These are phyloP conservation scores for Capromys pilorides DNA, from an alignment of 2,797 vertebrate genomes.

Conservation along the genomic window DNA sequence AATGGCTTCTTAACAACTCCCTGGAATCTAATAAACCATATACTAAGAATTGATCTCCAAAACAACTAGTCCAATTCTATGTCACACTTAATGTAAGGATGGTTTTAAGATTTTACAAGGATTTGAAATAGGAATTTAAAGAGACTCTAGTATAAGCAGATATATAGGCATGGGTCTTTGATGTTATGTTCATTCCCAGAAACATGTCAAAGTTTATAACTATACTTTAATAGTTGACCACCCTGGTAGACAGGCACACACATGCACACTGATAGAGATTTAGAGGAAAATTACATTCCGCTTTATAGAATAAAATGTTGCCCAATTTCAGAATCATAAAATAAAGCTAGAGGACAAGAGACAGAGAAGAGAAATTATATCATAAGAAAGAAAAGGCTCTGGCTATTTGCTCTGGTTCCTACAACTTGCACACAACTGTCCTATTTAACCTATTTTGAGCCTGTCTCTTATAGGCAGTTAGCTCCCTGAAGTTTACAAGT, in stretches of 20 bases:
- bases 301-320: not conserved
- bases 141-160: not conserved
- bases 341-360: not conserved
- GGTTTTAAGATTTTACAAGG: conserved; percentile 46
- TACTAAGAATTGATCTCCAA: conserved; percentile 22
- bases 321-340: not conserved
- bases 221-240: conserved; percentile 30
- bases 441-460: conserved; percentile 33
- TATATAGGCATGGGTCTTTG: not conserved
- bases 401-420: not conserved
- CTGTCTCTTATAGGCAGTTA: not conserved
- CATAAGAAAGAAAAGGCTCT: not conserved
- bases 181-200: not conserved
- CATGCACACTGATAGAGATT: not conserved
- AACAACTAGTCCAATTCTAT: conserved; percentile 24
- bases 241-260: not conserved
- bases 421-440: not conserved
- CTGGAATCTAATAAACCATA: conserved; percentile 28
- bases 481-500: conserved; percentile 32
- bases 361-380: not conserved
- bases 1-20: not conserved
- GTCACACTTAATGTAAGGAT: conserved; percentile 45
- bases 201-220: not conserved
- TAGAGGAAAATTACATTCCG: not conserved
- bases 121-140: conserved; percentile 43